Evolutionary conservation across 2,888 invertebrate genomes (phyloP).

Genomic region (Tethea ocularis): DNA sequence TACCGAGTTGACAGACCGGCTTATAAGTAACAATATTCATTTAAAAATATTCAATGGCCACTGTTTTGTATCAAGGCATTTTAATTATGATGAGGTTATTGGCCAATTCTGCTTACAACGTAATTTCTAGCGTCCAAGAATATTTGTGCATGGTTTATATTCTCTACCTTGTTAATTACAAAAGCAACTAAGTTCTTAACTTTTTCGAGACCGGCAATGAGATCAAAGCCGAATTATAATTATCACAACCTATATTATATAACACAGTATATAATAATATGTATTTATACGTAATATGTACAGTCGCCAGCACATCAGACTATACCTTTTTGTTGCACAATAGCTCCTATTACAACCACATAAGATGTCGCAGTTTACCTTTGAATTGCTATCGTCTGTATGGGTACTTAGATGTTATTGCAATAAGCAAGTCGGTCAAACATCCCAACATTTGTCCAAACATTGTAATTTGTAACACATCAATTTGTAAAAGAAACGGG

Average conservation of each 20-base stretch:
- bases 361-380: too few species aligned
- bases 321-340: too few species aligned
- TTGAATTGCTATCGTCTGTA: too few species aligned
- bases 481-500: conserved; percentile 12
- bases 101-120: background rate
- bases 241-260: too few species aligned
- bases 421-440: background rate
- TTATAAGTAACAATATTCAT: conserved; percentile 34
- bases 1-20: conserved; percentile 33
- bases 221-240: background rate
- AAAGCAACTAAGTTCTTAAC: background rate
- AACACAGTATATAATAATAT: too few species aligned
- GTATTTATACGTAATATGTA: too few species aligned
- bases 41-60: background rate
- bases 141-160: background rate
- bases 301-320: too few species aligned
- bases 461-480: conserved; percentile 7
- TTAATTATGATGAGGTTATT: background rate
- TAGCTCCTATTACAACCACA: too few species aligned
- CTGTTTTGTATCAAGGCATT: background rate
- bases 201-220: background rate
- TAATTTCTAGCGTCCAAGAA: background rate
- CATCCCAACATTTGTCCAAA: conserved; percentile 11
- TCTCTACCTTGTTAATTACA: background rate
- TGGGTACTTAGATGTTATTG: too few species aligned